Evolutionary conservation across 2,797 vertebrate genomes (phyloP).

Genomic region (Cryptoblepharus egeriae): DNA sequence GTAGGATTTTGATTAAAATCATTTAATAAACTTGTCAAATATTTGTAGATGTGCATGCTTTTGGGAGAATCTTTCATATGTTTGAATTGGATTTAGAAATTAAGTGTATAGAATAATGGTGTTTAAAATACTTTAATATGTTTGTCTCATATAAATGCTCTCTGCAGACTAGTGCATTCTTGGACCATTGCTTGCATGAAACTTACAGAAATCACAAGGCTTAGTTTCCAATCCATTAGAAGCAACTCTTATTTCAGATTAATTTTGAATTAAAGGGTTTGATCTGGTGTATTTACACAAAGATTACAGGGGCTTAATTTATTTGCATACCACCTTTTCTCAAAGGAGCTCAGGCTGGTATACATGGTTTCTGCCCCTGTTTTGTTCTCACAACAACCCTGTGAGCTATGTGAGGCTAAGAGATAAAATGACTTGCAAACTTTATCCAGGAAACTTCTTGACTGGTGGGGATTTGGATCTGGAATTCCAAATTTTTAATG

Average conservation of each 20-base stretch:
- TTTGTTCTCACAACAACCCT: too few species aligned
- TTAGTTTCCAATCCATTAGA: not conserved
- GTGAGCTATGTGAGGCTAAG: too few species aligned
- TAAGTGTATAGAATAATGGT: not conserved
- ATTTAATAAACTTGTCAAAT: constrained; percentile 6
- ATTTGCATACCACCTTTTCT: too few species aligned
- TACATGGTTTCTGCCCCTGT: too few species aligned
- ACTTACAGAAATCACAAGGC: not conserved
- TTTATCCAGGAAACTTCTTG: too few species aligned
- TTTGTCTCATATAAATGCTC: not conserved
- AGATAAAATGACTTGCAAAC: too few species aligned
- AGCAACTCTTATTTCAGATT: not conserved
- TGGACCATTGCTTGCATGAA: not conserved
- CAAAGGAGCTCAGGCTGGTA: too few species aligned
- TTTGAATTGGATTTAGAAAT: not conserved
- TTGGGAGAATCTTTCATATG: not conserved
- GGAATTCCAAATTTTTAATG: too few species aligned
- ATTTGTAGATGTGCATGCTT: not conserved
- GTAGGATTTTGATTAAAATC: constrained; percentile 2
- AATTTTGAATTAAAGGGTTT: not conserved
- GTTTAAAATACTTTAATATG: constrained; percentile 9
- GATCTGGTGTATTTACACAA: not conserved
- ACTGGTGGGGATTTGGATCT: too few species aligned
- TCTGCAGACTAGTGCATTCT: not conserved
- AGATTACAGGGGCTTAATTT: not conserved